Base-by-base conservation (phyloP, 1,140 invertebrate genomes). In the Meloidogyne chitwoodi region DNA sequence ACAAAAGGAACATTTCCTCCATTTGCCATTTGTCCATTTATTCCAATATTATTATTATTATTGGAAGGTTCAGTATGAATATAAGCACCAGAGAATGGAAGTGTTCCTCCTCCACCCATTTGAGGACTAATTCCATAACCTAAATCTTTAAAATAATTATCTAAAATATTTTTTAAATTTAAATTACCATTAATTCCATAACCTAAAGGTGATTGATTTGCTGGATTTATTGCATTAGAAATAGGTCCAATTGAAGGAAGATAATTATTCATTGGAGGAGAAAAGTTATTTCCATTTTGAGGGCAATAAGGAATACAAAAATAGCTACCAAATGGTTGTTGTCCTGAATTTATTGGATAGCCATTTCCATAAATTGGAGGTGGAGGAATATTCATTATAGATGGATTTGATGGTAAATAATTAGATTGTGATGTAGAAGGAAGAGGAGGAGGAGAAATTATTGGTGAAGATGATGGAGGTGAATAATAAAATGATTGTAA, bases 1-100 rank as follows among this genome's bases (percentile, higher is more conserved):
- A 56, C 8, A 6, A 70, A 70, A 70, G 27, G 38, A 56, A 34
- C n/a, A 48, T 12, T 31, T 4, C 27, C 34, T 24, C 24, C 70
- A 26, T 62, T 62, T 71, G 44, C 8, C 14, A 22, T 62, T 26
- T 8, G 29, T 41, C 65, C 65, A 66, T 19, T 19, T 24, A 66
- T 31, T 66, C 65, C 22, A 34, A 34, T 19, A 34, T 34, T 34
- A n/a, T 5, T 66, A 34, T 19, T 19, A 34, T 34, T 34, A n/a
- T 5, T 66, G 10, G 29, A 26, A 19, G 16, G 29, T n/a, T 73
- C 70, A 16, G 70, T 73, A n/a, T 73, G 70, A 63, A 73, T 73
- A 63, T 73, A 73, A 24, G 70, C 70, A 34, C 70, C 70, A 61
- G 48, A 63, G n/a, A 63, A 63, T 26, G 44, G 70, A 61, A 56